A percentile compares a stretch with the other conserved stretches of the same genome.
Evolutionary conservation across 2,797 vertebrate genomes (phyloP).

Genomic region (Poeciliopsis paucimaculata): DNA sequence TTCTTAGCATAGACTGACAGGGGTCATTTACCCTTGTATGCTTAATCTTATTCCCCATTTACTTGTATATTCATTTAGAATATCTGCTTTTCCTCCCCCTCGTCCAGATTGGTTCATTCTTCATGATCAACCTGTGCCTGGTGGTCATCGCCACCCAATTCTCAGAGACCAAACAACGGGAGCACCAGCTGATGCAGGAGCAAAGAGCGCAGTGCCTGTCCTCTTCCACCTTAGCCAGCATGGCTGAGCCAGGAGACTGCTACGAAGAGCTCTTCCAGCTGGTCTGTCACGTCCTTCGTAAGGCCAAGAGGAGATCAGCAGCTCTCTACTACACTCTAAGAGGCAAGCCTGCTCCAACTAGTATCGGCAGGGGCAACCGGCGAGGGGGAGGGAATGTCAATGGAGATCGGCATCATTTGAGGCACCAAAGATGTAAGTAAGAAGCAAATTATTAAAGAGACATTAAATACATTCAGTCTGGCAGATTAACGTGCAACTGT

Average conservation of each 20-base stretch:
- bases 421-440: constrained; percentile 68
- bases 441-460: background rate
- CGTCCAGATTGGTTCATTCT: constrained; percentile 94
- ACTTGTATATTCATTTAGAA: background rate
- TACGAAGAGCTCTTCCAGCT: constrained; percentile 98
- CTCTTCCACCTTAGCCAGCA: constrained; percentile 94
- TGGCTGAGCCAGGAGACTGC: constrained; percentile 94
- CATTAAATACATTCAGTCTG: constrained; percentile 3
- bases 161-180: constrained; percentile 96
- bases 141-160: constrained; percentile 98
- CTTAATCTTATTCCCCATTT: background rate
- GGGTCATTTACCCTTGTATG: background rate
- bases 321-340: constrained; percentile 90
- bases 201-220: constrained; percentile 91
- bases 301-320: constrained; percentile 90
- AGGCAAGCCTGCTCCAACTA: constrained; percentile 74
- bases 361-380: constrained; percentile 61
- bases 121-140: constrained; percentile 99
- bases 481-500: background rate
- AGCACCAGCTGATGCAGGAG: constrained; percentile 98
- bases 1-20: background rate
- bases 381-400: constrained; percentile 56
- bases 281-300: constrained; percentile 93
- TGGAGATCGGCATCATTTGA: constrained; percentile 65
- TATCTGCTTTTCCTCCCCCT: background rate